Evolutionary conservation across 2,888 invertebrate species (phyloP), one percentile per base, ranked within the genome.

Genomic region (Gryllus longicercus): DNA sequence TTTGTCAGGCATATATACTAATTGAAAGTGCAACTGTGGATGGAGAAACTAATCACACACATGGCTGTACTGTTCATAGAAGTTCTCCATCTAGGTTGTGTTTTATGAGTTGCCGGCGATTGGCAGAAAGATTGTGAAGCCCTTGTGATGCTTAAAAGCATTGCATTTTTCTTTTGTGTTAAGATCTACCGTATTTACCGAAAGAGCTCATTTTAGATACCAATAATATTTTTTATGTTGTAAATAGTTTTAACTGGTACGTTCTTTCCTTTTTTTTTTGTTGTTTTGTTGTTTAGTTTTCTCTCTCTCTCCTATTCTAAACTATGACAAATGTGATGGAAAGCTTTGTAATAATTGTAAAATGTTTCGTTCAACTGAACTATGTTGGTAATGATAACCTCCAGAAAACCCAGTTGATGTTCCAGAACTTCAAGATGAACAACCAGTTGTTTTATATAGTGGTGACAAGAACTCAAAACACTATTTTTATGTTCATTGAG

Each of bases 301-400:
- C 51, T 79, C 79, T 79, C 76, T 79, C 76, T 75, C 79, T 79
- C 76, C 49, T 77, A 50, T 77, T 79, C 79, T 79, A 76, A 21
- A 49, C 63, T 38, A 79, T 74, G 50, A 79, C 75, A 76, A 79
- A 79, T 77, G 79, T 79, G 79, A 79, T 74, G 79, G 76, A 79
- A 79, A 63, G 63, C 63, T 63, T 63, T n/a, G n/a, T 63, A 63
- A 63, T 63, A 18, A 63, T 63, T 63, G 63, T 63, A 63, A 63
- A 63, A 63, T n/a, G 14, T 63, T 63, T 18, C 16, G 63, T 63
- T 63, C 63, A 63, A 63, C 63, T 63, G 63, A 63, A 63, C 63
- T 63, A 63, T 63, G 63, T 63, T 63, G 63, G 16, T 63, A 63
- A 63, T 38, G 63, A 63, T 63, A n/a, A 63, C 63, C 63, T 63